These are phyloP conservation scores for Watsonalla cultraria DNA, from an alignment of 2,888 invertebrate species.

Conservation along the genomic window DNA sequence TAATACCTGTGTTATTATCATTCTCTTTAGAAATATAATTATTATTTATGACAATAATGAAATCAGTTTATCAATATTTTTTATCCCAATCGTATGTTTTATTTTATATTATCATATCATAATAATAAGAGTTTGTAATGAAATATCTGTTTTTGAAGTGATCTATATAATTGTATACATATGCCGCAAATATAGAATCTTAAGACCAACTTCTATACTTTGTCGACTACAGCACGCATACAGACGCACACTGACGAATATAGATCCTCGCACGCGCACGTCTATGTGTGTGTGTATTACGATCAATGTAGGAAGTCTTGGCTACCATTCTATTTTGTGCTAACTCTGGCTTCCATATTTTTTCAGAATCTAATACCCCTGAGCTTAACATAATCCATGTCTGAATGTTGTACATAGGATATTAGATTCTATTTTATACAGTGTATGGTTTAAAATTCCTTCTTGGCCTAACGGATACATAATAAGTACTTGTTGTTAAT, in stretches of 20 bases:
- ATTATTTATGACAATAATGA: conserved; percentile 21
- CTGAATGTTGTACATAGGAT: conserved; percentile 44
- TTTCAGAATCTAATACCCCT: conserved; percentile 36
- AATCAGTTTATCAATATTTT: conserved; percentile 37
- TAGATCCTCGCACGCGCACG: no score
- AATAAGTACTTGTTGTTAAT: conserved; percentile 52
- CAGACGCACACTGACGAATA: no score
- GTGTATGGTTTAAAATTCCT: conserved; percentile 19
- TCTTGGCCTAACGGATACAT: conserved; percentile 42
- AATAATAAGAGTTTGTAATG: not conserved
- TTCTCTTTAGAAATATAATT: not conserved
- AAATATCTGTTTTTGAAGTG: no score
- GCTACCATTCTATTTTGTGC: not conserved
- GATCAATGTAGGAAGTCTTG: no score
- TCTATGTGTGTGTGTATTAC: no score
- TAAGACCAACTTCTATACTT: no score
- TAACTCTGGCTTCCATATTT: conserved; percentile 48
- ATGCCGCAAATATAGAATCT: no score
- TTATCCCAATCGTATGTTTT: not conserved
- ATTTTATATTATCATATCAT: not conserved
- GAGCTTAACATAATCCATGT: conserved; percentile 27
- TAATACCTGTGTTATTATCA: conserved; percentile 26
- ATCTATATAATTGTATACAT: no score
- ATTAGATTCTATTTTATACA: conserved; percentile 54
- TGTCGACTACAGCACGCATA: no score